Evolutionary conservation across 1,140 invertebrate species (phyloP).

Genomic region (Rhagoletis pomonella): DNA sequence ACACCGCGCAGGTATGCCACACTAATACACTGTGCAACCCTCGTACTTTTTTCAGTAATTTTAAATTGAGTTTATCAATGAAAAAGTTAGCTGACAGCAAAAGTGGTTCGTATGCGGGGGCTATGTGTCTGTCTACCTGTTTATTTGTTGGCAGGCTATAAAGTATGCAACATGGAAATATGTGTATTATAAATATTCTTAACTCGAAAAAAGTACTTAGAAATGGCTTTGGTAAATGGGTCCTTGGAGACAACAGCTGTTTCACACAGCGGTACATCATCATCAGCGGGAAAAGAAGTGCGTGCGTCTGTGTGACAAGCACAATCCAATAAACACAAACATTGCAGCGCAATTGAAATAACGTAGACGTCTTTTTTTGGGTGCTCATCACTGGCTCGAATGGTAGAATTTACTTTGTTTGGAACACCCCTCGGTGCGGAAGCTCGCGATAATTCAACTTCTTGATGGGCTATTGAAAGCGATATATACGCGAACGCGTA

Average conservation of each 20-base stretch:
- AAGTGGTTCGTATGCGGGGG: background rate
- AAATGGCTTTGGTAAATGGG: background rate
- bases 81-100: background rate
- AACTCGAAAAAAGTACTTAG: background rate
- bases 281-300: background rate
- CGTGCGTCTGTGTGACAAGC: background rate
- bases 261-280: background rate
- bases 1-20: background rate
- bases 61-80: slow-evolving; percentile 44
- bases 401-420: background rate
- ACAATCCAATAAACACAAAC: background rate
- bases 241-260: slow-evolving; percentile 54
- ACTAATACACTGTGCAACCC: slow-evolving; percentile 42
- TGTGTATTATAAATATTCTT: background rate
- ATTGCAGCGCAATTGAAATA: background rate
- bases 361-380: background rate
- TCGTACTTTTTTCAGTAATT: slow-evolving; percentile 2
- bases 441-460: slow-evolving; percentile 3
- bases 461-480: background rate
- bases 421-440: background rate
- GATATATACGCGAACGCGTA: background rate
- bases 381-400: background rate
- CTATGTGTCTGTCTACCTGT: background rate
- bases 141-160: slow-evolving; percentile 19
- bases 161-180: slow-evolving; percentile 50